Conservation (phyloP, 2,797 vertebrate species). For the Esox lucius region DNA sequence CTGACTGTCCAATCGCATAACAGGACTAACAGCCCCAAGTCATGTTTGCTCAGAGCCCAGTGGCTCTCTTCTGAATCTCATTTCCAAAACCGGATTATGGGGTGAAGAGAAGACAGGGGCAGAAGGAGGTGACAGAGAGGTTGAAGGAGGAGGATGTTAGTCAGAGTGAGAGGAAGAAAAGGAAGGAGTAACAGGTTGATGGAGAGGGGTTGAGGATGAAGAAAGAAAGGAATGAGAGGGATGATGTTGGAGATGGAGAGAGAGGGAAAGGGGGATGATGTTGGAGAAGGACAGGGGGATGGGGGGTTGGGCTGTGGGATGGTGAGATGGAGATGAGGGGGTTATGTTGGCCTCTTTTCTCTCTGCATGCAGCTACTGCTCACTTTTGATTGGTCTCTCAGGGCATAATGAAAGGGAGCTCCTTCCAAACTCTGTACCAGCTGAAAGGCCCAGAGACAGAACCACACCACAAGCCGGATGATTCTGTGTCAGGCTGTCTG, state of each 20-base stretch:
- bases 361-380: slow-evolving; percentile 17
- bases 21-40: slow-evolving; percentile 42
- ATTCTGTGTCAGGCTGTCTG: slow-evolving; percentile 1
- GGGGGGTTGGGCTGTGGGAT: not conserved
- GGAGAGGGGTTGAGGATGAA: not conserved
- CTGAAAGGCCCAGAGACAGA: slow-evolving; percentile 3
- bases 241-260: slow-evolving; percentile 7
- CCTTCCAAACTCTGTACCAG: slow-evolving; percentile 44
- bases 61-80: slow-evolving; percentile 31
- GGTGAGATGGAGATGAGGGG: not conserved
- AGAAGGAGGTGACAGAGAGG: slow-evolving; percentile 37
- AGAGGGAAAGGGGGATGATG: not conserved
- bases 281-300: not conserved
- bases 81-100: slow-evolving; percentile 25
- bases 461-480: slow-evolving; percentile 20
- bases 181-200: slow-evolving; percentile 40
- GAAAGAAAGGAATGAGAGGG: slow-evolving; percentile 1
- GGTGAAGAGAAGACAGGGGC: slow-evolving; percentile 38
- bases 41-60: slow-evolving; percentile 40
- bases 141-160: slow-evolving; percentile 17
- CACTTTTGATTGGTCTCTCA: slow-evolving; percentile 49
- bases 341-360: slow-evolving; percentile 12
- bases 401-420: slow-evolving; percentile 42
- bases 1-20: slow-evolving; percentile 44
- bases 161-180: not conserved